Conservation (phyloP, 2,888 invertebrate genomes). For the Slavum lentiscoides region DNA sequence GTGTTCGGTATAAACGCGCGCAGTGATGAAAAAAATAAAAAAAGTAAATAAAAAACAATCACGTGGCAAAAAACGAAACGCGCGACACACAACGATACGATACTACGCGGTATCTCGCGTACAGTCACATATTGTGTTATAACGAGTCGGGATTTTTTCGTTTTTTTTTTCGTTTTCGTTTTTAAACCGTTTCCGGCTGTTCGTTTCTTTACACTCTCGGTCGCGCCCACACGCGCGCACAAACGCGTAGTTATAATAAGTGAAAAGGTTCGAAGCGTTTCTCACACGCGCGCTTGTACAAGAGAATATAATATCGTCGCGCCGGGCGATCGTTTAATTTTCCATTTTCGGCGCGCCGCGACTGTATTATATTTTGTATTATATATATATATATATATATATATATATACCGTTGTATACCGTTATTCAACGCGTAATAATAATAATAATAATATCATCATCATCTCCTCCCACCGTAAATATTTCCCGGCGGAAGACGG, state of each 20-base stretch:
- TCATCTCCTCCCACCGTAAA: no score
- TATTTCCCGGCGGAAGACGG: no score
- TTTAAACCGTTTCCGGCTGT: constrained; percentile 12
- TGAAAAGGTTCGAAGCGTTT: constrained; percentile 26
- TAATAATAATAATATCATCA: no score
- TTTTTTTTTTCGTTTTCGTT: constrained; percentile 12
- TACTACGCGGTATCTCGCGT: background rate
- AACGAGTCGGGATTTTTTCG: constrained; percentile 8
- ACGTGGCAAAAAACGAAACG: no score
- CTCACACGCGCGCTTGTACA: background rate
- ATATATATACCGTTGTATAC: no score
- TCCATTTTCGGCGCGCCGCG: background rate
- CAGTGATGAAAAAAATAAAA: no score
- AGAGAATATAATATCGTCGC: no score
- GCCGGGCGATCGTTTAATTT: constrained; percentile 14
- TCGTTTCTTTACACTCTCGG: background rate
- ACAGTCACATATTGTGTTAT: background rate
- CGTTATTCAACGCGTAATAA: no score
- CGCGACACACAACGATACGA: no score
- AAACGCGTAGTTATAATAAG: background rate
- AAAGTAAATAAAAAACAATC: no score
- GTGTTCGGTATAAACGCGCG: no score
- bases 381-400: no score
- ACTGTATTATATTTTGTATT: background rate
- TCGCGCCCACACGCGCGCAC: background rate